A percentile compares a stretch with the other conserved stretches of the same genome.
These are phyloP conservation scores for Heterotilapia buettikoferi DNA, from an alignment of 2,113 vertebrate genomes.

Conservation along the genomic window DNA sequence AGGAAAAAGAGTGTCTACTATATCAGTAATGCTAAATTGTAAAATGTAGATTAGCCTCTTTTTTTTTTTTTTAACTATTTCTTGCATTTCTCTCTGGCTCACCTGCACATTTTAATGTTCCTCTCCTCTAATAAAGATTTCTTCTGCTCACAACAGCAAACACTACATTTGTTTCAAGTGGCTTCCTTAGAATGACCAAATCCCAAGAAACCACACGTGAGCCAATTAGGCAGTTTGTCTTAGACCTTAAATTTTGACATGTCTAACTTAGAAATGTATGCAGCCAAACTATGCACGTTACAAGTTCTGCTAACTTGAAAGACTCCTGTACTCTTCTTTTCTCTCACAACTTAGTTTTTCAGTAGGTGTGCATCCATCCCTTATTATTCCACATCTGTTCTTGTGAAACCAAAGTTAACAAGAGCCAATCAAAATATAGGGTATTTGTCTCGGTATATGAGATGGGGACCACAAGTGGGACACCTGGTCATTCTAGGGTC, in stretches of 20 bases:
- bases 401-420: not conserved
- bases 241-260: not conserved
- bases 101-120: not conserved
- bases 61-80: not conserved
- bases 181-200: not conserved
- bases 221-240: not conserved
- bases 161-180: not conserved
- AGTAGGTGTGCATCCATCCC: not conserved
- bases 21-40: not conserved
- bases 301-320: not conserved
- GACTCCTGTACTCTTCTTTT: not conserved
- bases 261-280: not conserved
- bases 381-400: not conserved
- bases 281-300: not conserved
- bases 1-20: not conserved
- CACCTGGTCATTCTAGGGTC: not conserved
- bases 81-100: not conserved
- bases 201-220: not conserved
- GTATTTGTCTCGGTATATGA: not conserved
- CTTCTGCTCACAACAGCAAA: not conserved
- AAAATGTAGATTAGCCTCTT: not conserved
- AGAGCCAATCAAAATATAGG: not conserved
- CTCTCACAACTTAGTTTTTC: not conserved
- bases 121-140: constrained; percentile 19
- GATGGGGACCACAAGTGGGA: not conserved